Evolutionary conservation across 2,888 invertebrate genomes (phyloP).

Genomic region (Drosophila parthenogenetica): DNA sequence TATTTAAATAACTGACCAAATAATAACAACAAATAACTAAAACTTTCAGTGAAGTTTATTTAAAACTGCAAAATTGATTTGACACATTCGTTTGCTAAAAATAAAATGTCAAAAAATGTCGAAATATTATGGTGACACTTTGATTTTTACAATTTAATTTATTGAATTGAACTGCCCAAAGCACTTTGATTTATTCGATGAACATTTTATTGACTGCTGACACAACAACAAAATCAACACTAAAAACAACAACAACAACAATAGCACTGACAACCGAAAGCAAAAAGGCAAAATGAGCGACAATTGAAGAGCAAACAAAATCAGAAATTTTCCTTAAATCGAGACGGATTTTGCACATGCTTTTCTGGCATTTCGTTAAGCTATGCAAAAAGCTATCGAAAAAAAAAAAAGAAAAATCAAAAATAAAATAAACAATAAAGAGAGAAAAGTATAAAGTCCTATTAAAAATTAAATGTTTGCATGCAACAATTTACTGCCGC

Average conservation of each 20-base stretch:
- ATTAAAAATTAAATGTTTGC: slow-evolving; percentile 76
- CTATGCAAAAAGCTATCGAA: slow-evolving; percentile 26
- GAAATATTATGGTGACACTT: background rate
- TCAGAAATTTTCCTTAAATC: slow-evolving; percentile 28
- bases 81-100: background rate
- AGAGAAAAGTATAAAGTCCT: slow-evolving; percentile 39
- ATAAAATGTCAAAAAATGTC: background rate
- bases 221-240: background rate
- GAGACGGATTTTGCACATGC: slow-evolving; percentile 29
- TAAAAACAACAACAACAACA: background rate
- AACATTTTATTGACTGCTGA: slow-evolving; percentile 33
- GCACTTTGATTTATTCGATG: slow-evolving; percentile 39
- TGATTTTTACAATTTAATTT: slow-evolving; percentile 33
- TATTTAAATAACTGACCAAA: background rate
- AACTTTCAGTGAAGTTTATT: background rate
- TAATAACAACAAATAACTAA: background rate
- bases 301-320: slow-evolving; percentile 39
- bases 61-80: background rate
- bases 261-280: no score
- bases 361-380: slow-evolving; percentile 13
- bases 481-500: slow-evolving; percentile 68
- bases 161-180: slow-evolving; percentile 41
- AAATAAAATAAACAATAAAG: slow-evolving; percentile 12
- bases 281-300: slow-evolving; percentile 12
- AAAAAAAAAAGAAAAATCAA: background rate